These are phyloP conservation scores for Salticus scenicus DNA, from an alignment of 2,888 invertebrate genomes.

Conservation along the genomic window DNA sequence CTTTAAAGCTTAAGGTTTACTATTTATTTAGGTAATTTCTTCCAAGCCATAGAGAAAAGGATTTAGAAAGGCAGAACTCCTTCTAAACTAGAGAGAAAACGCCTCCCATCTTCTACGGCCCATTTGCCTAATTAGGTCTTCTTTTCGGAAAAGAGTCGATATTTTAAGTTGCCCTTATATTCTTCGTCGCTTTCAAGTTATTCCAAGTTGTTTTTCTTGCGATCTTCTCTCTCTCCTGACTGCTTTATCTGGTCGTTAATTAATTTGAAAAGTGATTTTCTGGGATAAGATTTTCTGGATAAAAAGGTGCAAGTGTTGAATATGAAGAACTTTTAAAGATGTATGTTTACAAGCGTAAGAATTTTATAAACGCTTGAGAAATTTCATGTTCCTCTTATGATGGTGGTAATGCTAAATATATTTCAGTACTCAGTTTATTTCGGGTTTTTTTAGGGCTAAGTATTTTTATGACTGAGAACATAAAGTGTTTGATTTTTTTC, in stretches of 20 bases:
- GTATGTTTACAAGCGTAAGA: not conserved
- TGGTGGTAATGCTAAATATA: not conserved
- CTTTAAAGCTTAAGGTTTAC: not conserved
- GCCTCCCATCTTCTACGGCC: constrained; percentile 21
- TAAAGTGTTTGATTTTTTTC: no score
- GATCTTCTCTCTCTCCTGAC: not conserved
- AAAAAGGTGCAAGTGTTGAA: not conserved
- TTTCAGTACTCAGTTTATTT: no score
- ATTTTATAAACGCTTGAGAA: not conserved
- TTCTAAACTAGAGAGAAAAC: not conserved
- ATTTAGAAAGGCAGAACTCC: not conserved
- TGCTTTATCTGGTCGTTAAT: constrained; percentile 13
- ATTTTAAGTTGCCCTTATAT: not conserved
- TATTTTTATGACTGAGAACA: no score
- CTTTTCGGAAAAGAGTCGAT: constrained; percentile 31
- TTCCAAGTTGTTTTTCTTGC: not conserved
- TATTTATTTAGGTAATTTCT: not conserved
- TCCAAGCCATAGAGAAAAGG: not conserved
- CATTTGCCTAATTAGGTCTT: constrained; percentile 64
- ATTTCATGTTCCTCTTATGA: not conserved
- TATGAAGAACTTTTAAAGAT: not conserved
- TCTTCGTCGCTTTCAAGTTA: not conserved
- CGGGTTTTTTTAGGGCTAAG: no score
- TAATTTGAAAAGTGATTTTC: constrained; percentile 14
- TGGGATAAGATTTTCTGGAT: not conserved